Percentiles rank a stretch among this genome's conserved stretches.
These are phyloP conservation scores for Sinocyclocheilus anshuiensis DNA, from an alignment of 2,113 vertebrate genomes.

Conservation along the genomic window DNA sequence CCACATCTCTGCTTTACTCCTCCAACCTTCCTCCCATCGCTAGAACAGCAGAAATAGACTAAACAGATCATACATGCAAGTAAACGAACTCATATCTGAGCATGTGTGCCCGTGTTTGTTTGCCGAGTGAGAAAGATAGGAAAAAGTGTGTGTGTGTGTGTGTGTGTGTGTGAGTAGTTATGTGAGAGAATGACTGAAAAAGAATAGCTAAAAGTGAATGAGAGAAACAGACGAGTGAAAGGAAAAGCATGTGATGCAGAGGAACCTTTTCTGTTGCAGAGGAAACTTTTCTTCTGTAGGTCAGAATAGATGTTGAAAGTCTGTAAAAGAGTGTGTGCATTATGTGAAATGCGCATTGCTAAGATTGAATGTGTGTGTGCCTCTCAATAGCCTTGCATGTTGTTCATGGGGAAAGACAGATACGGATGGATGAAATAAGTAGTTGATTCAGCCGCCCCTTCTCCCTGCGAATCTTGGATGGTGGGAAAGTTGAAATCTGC, in stretches of 20 bases:
- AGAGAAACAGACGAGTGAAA: neutral
- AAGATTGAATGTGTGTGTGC: conserved; percentile 33
- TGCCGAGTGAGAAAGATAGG: conserved; percentile 9
- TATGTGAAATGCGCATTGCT: conserved; percentile 17
- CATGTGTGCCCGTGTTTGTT: conserved; percentile 21
- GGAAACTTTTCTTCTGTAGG: conserved; percentile 4
- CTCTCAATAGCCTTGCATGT: conserved; percentile 51
- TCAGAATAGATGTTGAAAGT: neutral
- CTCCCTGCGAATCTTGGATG: conserved; percentile 70
- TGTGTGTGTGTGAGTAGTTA: neutral
- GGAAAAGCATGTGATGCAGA: neutral
- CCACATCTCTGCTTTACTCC: conserved; percentile 6
- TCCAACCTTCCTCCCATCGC: neutral
- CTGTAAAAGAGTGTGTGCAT: neutral
- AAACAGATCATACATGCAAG: neutral
- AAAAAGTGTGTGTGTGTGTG: neutral
- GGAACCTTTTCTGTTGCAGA: neutral
- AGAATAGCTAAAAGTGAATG: neutral
- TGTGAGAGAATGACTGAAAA: neutral
- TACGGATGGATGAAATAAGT: conserved; percentile 61
- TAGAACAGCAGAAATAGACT: conserved; percentile 26
- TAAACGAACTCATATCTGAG: conserved; percentile 4
- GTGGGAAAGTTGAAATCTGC: conserved; percentile 97
- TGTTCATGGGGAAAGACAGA: conserved; percentile 48
- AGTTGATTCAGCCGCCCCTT: conserved; percentile 57